These are phyloP conservation scores for Synanceia verrucosa DNA, from an alignment of 2,797 vertebrate genomes.

Conservation along the genomic window DNA sequence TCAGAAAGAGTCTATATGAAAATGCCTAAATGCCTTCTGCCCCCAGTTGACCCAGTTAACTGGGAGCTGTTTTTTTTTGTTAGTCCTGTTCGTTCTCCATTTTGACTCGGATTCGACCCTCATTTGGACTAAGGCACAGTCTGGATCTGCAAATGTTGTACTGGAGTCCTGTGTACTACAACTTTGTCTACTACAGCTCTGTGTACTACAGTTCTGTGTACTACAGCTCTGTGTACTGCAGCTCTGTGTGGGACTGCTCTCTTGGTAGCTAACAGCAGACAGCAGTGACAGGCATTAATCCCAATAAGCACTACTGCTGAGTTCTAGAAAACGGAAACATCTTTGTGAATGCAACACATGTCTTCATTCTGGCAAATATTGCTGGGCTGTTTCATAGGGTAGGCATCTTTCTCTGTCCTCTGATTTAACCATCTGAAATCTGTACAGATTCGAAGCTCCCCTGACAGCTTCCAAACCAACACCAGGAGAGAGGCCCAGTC, in stretches of 20 bases:
- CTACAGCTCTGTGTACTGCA: background rate
- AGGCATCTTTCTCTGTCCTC: background rate
- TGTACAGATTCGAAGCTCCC: background rate
- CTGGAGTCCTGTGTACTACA: background rate
- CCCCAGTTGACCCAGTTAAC: background rate
- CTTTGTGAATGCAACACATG: background rate
- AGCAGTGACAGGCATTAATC: background rate
- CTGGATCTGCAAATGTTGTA: background rate
- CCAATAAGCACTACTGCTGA: background rate
- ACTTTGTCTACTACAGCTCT: no score
- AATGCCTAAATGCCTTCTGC: background rate
- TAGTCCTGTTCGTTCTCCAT: background rate
- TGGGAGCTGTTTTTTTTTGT: background rate
- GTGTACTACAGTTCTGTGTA: background rate
- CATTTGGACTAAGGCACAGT: background rate
- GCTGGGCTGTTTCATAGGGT: background rate
- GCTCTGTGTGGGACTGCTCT: background rate
- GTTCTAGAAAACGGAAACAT: background rate
- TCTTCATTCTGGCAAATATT: background rate
- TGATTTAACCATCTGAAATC: background rate
- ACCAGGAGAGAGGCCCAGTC: background rate
- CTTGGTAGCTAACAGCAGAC: conserved; percentile 1
- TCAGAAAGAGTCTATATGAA: background rate
- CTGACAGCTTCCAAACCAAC: background rate
- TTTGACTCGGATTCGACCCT: background rate